Percentiles rank a stretch among this genome's conserved stretches.
Evolutionary conservation across 2,888 invertebrate genomes (phyloP).

Genomic region (Amorpha juglandis): DNA sequence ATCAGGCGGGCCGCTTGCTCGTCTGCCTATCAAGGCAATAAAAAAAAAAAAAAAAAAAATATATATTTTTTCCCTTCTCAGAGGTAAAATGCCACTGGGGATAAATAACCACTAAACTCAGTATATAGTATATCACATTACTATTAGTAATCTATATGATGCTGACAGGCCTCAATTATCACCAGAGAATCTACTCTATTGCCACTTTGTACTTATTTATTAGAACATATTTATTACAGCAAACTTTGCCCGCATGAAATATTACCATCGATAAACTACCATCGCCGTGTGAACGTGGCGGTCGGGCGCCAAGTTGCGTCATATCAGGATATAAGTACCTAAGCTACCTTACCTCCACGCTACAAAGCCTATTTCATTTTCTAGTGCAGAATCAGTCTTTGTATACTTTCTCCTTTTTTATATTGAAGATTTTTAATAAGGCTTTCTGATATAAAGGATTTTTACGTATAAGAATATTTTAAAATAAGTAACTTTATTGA

Average conservation of each 20-base stretch:
- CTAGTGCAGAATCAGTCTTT: not conserved
- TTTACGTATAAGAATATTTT: not conserved
- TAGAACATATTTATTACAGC: not conserved
- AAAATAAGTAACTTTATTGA: no score
- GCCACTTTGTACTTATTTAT: not conserved
- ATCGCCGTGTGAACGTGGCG: not conserved
- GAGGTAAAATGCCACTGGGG: no score
- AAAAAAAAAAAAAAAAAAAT: no score
- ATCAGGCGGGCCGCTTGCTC: no score
- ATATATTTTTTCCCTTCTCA: no score
- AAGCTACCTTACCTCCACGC: not conserved
- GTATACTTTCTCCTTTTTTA: not conserved
- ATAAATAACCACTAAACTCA: no score
- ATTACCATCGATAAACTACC: not conserved
- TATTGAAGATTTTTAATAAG: not conserved
- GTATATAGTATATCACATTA: no score
- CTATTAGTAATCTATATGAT: no score
- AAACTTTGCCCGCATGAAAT: not conserved
- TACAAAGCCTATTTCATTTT: conserved; percentile 5
- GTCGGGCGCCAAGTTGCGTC: not conserved
- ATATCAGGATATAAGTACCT: conserved; percentile 3
- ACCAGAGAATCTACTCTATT: not conserved
- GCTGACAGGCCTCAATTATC: not conserved
- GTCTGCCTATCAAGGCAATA: no score
- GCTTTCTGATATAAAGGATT: not conserved